phyloP scores from a whole-genome alignment of 53 echinoderm and acorn worm species.

The Temnopleurus reevesii region DNA sequence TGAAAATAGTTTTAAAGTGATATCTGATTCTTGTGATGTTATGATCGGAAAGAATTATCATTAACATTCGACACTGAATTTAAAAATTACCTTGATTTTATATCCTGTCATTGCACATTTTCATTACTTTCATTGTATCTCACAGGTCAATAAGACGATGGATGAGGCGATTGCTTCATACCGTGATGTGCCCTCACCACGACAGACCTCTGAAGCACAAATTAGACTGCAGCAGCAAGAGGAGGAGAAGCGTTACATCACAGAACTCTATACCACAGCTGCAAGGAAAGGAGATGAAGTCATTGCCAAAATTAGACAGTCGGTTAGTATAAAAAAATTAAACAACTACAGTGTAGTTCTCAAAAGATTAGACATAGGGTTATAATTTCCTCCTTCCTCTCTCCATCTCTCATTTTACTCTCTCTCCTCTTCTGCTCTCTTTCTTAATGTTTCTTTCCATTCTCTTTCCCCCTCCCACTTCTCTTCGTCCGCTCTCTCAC shows the following conservation, averaged over 20 bases:
- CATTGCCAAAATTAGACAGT: constrained; percentile 70
- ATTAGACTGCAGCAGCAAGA: constrained; percentile 84
- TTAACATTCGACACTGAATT: no score
- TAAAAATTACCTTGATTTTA: no score
- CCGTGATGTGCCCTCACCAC: constrained; percentile 39
- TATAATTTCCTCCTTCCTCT: background rate
- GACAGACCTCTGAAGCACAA: constrained; percentile 78
- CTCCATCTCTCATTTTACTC: background rate
- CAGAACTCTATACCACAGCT: constrained; percentile 72
- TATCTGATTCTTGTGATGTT: no score
- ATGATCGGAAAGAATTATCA: no score
- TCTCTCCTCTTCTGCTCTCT: background rate
- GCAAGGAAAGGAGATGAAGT: constrained; percentile 75
- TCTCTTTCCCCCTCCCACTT: background rate
- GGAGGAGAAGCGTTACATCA: constrained; percentile 73
- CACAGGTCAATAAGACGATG: constrained; percentile 71
- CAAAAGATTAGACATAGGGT: no score
- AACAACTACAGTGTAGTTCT: no score
- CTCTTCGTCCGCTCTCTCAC: background rate
- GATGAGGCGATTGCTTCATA: constrained; percentile 63
- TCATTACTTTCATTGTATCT: background rate
- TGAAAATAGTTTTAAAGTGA: no score
- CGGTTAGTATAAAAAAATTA: constrained; percentile 76
- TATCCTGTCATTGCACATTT: background rate
- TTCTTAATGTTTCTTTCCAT: background rate